phyloP scores from a whole-genome alignment of 2,797 vertebrate species.

The Ciconia nigra region DNA sequence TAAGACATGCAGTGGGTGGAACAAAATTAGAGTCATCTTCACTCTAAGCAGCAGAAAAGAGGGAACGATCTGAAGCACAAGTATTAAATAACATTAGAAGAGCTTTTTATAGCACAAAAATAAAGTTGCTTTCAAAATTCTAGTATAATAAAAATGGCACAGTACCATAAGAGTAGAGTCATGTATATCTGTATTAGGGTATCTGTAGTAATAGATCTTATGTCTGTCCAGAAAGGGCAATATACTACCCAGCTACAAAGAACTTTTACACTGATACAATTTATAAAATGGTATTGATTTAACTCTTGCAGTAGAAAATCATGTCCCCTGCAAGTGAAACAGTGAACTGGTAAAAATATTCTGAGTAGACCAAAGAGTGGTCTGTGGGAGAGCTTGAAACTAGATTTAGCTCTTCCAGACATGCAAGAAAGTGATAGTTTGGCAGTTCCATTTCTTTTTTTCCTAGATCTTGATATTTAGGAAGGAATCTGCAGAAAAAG shows the following conservation, averaged over 20 bases:
- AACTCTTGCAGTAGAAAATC: slow-evolving; percentile 4
- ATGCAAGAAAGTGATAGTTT: neutral
- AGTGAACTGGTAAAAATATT: neutral
- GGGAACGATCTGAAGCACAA: neutral
- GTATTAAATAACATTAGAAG: slow-evolving; percentile 22
- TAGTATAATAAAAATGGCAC: neutral
- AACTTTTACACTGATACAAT: slow-evolving; percentile 18
- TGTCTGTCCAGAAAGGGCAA: neutral
- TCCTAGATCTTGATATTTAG: neutral
- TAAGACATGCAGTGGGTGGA: neutral
- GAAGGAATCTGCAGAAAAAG: neutral
- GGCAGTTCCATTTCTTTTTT: neutral
- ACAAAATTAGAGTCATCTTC: slow-evolving; percentile 11
- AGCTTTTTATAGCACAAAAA: neutral
- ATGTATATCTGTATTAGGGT: neutral
- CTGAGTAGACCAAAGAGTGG: neutral
- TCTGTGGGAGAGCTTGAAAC: neutral
- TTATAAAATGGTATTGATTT: slow-evolving; percentile 51
- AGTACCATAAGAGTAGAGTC: neutral
- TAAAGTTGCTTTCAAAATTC: slow-evolving; percentile 1
- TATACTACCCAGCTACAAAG: neutral
- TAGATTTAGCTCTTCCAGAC: neutral
- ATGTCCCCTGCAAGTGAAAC: neutral
- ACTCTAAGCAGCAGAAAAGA: neutral
- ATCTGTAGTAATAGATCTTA: neutral